Evolutionary conservation across 2,113 vertebrate species (phyloP).

Genomic region (Leuciscus idus): DNA sequence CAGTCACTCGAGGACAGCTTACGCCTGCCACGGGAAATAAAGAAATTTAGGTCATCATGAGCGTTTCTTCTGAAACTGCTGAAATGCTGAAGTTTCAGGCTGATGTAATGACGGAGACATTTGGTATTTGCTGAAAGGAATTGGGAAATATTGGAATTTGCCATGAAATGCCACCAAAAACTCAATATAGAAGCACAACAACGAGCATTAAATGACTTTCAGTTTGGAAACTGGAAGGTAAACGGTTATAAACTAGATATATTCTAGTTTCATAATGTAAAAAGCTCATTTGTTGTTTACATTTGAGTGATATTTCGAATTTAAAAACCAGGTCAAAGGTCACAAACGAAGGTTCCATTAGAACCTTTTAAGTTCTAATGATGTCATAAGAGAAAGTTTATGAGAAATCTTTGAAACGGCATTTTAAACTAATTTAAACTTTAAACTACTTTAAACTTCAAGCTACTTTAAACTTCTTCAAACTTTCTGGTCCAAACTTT

Average conservation of each 20-base stretch:
- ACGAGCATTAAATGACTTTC: background rate
- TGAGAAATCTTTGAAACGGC: too few species aligned
- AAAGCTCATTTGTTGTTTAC: background rate
- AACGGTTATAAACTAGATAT: background rate
- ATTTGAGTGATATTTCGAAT: background rate
- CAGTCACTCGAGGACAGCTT: constrained; percentile 28
- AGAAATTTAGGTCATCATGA: constrained; percentile 47
- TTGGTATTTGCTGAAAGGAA: background rate
- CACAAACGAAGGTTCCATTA: background rate
- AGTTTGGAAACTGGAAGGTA: background rate
- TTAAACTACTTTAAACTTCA: too few species aligned
- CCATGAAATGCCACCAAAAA: background rate
- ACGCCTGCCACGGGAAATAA: constrained; percentile 34
- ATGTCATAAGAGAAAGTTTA: background rate
- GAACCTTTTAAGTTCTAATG: background rate
- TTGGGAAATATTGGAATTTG: background rate
- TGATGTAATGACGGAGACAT: background rate
- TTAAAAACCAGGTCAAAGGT: background rate
- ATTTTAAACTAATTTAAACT: too few species aligned
- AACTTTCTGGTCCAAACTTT: too few species aligned
- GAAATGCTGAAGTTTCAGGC: constrained; percentile 10
- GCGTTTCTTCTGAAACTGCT: constrained; percentile 3
- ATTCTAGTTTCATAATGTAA: background rate
- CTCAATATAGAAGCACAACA: background rate
- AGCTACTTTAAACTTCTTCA: too few species aligned